Evolutionary conservation across 2,797 vertebrate genomes (phyloP), one percentile per base, ranked within the genome.

Genomic region (Eulemur coronatus): DNA sequence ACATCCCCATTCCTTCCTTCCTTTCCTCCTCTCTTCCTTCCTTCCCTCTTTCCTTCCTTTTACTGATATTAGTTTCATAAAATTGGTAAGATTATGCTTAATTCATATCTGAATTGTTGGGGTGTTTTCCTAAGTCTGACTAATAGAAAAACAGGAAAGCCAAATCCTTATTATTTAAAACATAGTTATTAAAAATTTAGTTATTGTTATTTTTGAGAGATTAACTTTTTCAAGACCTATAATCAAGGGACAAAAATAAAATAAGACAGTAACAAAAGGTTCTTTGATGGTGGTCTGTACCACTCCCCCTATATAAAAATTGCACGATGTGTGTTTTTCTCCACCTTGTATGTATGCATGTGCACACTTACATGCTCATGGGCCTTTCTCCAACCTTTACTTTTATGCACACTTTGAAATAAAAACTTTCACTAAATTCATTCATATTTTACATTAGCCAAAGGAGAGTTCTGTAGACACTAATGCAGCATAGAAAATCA

Each of bases 401-500:
- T 30, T 89, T 50, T 87, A 67, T 43, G 55, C 76, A 79, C 2
- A 87, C 57, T 91, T 89, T 59, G 30, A 96, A 96, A 89, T 79
- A 91, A 93, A 96, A 96, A 80, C 48, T 89, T 95, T 96, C 82
- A 97, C 96, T 96, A 95, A 94, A 97, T 93, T 80, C 95, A 97
- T 97, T 97, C 84, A 87, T 97, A 94, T 88, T 97, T 94, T 85
- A 65, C 79, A 96, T 97, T 96, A 94, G 92, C 85, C 92, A 85
- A 94, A 97, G 85, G 93, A 97, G 79, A 94, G 65, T 61, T 91
- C 61, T 57, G 55, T 93, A 89, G 89, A 94, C 84, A 81, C 78
- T 96, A 97, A 97, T 91, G 91, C 48, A 90, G 80, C 89, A 91
- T 82, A 93, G 79, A 94, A 97, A 98, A 97, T 97, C 97, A 65